phyloP scores from a whole-genome alignment of 2,888 invertebrate species.

The Resseliella maxima region DNA sequence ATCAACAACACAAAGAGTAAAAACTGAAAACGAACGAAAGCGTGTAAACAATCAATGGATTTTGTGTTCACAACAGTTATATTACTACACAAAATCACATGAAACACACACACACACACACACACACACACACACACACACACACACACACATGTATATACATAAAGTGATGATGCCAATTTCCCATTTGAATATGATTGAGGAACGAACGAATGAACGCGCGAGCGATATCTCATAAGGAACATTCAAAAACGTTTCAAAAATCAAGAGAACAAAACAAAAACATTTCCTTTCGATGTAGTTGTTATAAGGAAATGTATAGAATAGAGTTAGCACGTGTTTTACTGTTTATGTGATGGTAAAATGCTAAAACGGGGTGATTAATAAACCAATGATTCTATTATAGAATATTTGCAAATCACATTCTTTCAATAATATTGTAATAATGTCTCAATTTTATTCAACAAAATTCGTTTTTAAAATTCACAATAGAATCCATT shows the following conservation, averaged over 20 bases:
- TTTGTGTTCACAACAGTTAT: not conserved
- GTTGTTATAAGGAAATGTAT: constrained; percentile 26
- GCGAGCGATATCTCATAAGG: not conserved
- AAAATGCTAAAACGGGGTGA: not conserved
- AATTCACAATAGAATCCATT: no score
- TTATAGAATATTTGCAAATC: not conserved
- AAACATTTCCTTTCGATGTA: constrained; percentile 29
- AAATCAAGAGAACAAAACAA: constrained; percentile 3
- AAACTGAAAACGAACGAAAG: not conserved
- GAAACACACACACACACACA: not conserved
- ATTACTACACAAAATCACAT: not conserved
- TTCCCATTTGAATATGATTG: constrained; percentile 8
- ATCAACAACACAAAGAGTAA: not conserved
- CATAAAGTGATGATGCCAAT: constrained; percentile 3
- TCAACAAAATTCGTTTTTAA: no score
- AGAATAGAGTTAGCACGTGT: not conserved
- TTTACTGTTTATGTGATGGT: not conserved
- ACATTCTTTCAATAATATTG: not conserved
- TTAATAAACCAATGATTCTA: not conserved
- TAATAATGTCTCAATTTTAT: no score
- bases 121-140: not conserved
- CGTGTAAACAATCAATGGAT: constrained; percentile 21
- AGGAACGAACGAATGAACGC: not conserved
- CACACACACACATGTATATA: not conserved
- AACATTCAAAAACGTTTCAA: not conserved